Conservation (phyloP, 2,113 vertebrate genomes). For the Tachysurus vachellii region DNA sequence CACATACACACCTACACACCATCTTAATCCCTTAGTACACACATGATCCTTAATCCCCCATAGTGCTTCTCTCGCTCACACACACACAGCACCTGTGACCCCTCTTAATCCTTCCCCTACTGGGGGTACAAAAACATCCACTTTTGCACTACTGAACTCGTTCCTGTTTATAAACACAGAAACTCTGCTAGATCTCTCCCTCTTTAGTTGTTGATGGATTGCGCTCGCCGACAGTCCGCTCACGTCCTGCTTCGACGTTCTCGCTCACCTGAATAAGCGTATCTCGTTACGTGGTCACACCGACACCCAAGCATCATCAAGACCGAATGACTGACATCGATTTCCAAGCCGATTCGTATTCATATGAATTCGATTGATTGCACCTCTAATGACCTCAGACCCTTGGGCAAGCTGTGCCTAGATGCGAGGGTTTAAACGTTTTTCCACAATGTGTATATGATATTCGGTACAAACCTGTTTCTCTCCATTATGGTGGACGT, state of each 20-base stretch:
- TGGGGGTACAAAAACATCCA: slow-evolving; percentile 71
- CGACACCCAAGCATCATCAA: background rate
- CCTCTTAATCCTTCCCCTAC: background rate
- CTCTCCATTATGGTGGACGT: background rate
- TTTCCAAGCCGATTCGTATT: background rate
- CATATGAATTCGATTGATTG: background rate
- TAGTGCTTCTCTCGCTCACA: background rate
- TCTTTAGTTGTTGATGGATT: no score
- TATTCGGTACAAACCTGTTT: background rate
- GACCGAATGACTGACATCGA: background rate
- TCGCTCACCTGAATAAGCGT: no score
- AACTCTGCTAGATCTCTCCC: no score
- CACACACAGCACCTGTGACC: slow-evolving; percentile 2
- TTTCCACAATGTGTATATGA: background rate
- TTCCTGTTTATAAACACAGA: no score
- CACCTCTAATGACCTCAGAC: background rate
- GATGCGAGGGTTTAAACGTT: background rate
- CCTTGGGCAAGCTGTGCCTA: background rate
- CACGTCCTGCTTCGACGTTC: no score
- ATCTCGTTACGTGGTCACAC: no score
- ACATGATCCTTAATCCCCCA: slow-evolving; percentile 1
- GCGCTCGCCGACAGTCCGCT: no score
- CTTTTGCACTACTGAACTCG: no score
- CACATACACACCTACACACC: slow-evolving; percentile 23
- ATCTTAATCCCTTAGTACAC: background rate